Percentiles rank a stretch among this genome's conserved stretches.
Evolutionary conservation across 2,113 vertebrate genomes (phyloP).

Genomic region (Myiozetetes cayanensis): DNA sequence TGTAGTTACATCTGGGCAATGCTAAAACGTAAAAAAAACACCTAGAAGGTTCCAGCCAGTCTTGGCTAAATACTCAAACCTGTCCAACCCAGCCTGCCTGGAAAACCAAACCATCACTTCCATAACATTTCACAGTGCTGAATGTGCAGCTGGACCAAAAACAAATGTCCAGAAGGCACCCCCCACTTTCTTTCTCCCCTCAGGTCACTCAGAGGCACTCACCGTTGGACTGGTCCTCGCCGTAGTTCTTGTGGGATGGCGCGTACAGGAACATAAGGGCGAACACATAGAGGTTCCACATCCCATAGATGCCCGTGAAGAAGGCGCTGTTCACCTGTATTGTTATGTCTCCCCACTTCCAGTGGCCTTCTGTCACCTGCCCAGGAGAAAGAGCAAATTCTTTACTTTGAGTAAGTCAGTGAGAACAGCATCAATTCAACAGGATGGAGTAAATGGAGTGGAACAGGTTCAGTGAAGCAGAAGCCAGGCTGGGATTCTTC

Average conservation of each 20-base stretch:
- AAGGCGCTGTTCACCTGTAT: slow-evolving; percentile 95
- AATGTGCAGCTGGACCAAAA: background rate
- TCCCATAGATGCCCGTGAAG: slow-evolving; percentile 97
- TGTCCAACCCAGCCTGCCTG: background rate
- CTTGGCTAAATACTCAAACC: background rate
- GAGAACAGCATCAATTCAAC: background rate
- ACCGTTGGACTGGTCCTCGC: slow-evolving; percentile 89
- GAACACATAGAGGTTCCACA: slow-evolving; percentile 99
- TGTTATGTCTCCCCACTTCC: slow-evolving; percentile 91
- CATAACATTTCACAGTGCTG: too few species aligned
- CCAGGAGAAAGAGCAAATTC: background rate
- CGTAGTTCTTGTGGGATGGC: slow-evolving; percentile 94
- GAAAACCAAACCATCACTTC: background rate
- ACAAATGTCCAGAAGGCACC: too few species aligned
- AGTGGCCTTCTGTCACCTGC: slow-evolving; percentile 94
- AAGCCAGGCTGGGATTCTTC: background rate
- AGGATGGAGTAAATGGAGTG: background rate
- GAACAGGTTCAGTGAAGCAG: background rate
- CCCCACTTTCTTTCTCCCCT: background rate
- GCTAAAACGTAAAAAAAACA: background rate
- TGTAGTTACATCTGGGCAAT: background rate
- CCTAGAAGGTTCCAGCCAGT: background rate
- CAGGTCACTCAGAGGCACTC: background rate
- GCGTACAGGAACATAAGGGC: slow-evolving; percentile 98
- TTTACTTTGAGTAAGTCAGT: background rate